Base-by-base conservation (phyloP, 92 coral and sea anemone species). In the Bergia puertoricense region DNA sequence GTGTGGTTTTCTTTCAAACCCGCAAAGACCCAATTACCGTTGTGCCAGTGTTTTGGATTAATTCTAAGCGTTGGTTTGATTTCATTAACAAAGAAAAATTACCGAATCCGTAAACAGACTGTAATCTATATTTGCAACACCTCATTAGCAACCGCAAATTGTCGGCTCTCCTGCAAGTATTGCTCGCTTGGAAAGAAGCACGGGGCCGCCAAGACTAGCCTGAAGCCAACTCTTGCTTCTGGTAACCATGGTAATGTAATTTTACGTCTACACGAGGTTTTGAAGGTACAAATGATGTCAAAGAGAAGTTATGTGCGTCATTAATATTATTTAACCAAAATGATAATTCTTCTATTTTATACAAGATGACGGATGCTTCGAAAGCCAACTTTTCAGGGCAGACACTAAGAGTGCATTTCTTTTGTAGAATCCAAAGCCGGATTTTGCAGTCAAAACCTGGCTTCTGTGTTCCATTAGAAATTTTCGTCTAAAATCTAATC, bases 21-120 rank as follows among this genome's bases (percentile, higher is more conserved):
- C 6, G 71, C 71, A 36, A 57, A 37, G 71, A 62, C 69, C n/a
- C 36, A 4, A n/a, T 76, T 76, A 14, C 73, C 69, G 69, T 23
- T 62, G 69, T 22, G 30, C 20, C 6, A 62, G 30, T 79, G 83
- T 51, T 79, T 79, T 54, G 83, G 67, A 79, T 79, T 79, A 79
- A 79, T 48, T 79, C 83, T 48, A 80, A 80, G 44, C 43, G 73
- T 80, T 80, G 72, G 85, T 80, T 80, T 80, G 85, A 57, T 80
- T 80, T 54, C 37, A 57, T 30, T 30, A 30, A 30, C 38, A 38
- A 80, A 57, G 30, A 80, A 51, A 38, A 79, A 9, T 37, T n/a
- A 43, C 69, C 83, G 83, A 80, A 80, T 57, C n/a, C 59, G 30
- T 38, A 80, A 38, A 54, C 40, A 57, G 45, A 57, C 10, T 57